Base-by-base conservation (phyloP, 2,797 vertebrate genomes). In the Hyperoplus lanceolatus region DNA sequence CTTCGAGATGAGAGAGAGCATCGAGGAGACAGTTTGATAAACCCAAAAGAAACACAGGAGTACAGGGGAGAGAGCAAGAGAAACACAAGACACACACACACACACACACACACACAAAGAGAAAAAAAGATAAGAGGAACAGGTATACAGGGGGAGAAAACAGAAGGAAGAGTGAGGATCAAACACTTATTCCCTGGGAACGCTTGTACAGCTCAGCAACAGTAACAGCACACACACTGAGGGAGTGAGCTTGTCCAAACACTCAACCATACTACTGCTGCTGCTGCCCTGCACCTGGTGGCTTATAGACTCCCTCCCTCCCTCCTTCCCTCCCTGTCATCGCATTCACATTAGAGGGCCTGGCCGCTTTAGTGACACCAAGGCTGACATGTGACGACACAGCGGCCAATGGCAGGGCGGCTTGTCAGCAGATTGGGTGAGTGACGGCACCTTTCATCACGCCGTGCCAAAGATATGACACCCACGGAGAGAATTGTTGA, bases 301-400 rank as follows among this genome's bases (percentile, higher is more conserved):
- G 78, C 77, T 83, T 39, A 57, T 60, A 61, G 39, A 53, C 48
- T 73, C 82, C 77, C 81, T 46, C 79, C 78, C 56, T 41, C 69
- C 76, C 81, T 46, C 79, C 78, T 54, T 41, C 69, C 76, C 57
- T 76, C 18, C 70, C 90, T 94, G 92, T 94, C 94, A 93, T 80
- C 93, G 66, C 84, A n/a, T 91, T 87, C 79, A 6, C 85, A 94
- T 94, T 93, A 93, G 72, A 41, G 72, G 29, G 64, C 68, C 77
- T 68, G 88, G 85, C 83, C 84, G 83, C 84, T 77, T 29, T 29
- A 61, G 71, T 79, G 82, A 83, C 88, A 74, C 15, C 29, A 29
- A 29, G 12, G 75, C 71, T 42, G 67, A 78, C 74, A 76, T 63
- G 85, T 74, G 87, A 89, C 73, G 48, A 87, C 80, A 57, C 75